A percentile compares a stretch with the other conserved stretches of the same genome.
phyloP scores from a whole-genome alignment of 2,888 invertebrate species.

The Noctuana brunneofusca region DNA sequence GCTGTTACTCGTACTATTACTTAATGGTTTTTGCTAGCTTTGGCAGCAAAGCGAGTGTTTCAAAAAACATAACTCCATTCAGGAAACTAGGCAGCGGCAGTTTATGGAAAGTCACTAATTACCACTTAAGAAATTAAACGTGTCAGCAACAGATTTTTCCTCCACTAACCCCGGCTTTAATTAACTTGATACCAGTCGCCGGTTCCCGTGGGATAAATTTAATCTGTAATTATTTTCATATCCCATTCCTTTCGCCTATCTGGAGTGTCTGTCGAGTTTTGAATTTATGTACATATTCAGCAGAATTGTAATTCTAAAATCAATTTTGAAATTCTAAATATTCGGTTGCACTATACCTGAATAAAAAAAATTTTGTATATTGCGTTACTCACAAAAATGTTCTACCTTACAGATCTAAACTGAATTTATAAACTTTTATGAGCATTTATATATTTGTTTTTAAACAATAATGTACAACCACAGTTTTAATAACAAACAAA shows the following conservation, averaged over 20 bases:
- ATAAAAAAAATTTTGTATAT: too few species aligned
- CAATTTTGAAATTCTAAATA: too few species aligned
- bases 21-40: too few species aligned
- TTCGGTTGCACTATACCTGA: too few species aligned
- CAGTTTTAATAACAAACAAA: not conserved
- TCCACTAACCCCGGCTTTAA: constrained; percentile 39
- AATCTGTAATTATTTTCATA: constrained; percentile 30
- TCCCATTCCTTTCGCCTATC: constrained; percentile 8
- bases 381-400: too few species aligned
- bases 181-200: constrained; percentile 44
- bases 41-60: not conserved
- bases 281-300: too few species aligned
- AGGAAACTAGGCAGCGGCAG: constrained; percentile 13
- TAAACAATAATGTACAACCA: not conserved
- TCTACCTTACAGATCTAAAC: too few species aligned
- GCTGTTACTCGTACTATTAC: too few species aligned
- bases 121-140: constrained; percentile 45
- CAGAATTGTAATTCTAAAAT: too few species aligned
- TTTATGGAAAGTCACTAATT: constrained; percentile 35
- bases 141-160: constrained; percentile 45
- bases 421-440: too few species aligned
- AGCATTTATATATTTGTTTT: not conserved
- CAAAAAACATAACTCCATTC: not conserved
- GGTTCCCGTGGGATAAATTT: constrained; percentile 22
- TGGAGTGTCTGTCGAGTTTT: not conserved